Base-by-base conservation (phyloP, 2,888 invertebrate genomes). In the Andrena marginata region DNA sequence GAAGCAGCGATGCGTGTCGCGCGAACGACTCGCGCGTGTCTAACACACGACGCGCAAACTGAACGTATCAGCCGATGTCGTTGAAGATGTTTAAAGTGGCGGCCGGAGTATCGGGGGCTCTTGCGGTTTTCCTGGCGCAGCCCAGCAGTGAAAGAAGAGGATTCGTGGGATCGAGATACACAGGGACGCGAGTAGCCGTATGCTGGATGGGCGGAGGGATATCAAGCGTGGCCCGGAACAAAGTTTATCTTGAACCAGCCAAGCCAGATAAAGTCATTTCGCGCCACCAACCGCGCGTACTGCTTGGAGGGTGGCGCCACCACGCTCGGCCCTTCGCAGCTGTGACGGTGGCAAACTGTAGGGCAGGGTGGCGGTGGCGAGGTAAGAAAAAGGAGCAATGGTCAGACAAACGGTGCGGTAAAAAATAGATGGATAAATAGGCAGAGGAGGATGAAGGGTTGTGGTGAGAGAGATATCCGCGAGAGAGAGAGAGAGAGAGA, bases 191-290 rank as follows among this genome's bases (percentile, higher is more conserved):
- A 26, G 67, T 63, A 64, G 62, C 72, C 64, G 72, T 67, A 29
- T 73, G 10, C 20, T 72, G 49, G 64, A 62, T 70, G 68, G 70
- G 72, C 69, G 75, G 76, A 69, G 60, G 74, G 74, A 77, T 85
- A 87, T 77, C 79, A 85, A 81, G 77, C 81, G 51, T 59, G 73
- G 60, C 77, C 33, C 64, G 82, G 78, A 77, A 82, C 87, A 88
- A 87, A 87, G 86, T 90, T 90, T 88, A 88, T 88, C 86, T 84
- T 82, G 84, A 87, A 88, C 85, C 87, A 85, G 79, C 78, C 87
- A 79, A 68, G 74, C 31, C 75, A 8, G 35, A 62, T 60, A 64
- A 65, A 82, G 69, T 82, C 79, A 78, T 49, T 71, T 69, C 75
- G 42, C 74, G 63, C 69, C 74, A 62, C 51, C 78, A 77, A 87